Evolutionary conservation across 2,113 vertebrate genomes (phyloP), one percentile per base, ranked within the genome.

Genomic region (Neodontobutis hainanensis): DNA sequence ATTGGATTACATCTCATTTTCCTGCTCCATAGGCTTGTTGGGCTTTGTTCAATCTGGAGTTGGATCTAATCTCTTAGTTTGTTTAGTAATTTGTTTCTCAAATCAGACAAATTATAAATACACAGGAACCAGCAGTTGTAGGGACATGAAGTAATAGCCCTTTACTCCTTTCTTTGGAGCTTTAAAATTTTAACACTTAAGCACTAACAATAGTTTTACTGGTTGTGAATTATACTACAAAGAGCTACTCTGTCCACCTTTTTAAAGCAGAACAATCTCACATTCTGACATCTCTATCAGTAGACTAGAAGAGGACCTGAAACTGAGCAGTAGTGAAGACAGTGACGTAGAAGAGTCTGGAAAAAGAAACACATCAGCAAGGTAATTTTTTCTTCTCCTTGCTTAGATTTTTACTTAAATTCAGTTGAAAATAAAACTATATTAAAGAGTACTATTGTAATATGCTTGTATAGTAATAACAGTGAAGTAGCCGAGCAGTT

Each of bases 291-390:
- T 27, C 32, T 76, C 32, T 87, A 75, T 67, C 66, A 98, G 97
- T 71, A 94, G 92, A 92, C 91, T 99, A 87, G 96, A 96, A 87
- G 95, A 99, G 85, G 97, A 99, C 91, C 92, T 99, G 86, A 98
- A 95, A 78, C 91, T 99, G 6, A 99, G 96, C 94, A 99, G 96
- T 90, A 98, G 96, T 57, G 97, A 99, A 90, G 97, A 99, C 86
- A 99, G 97, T 70, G 97, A 99, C 85, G 95, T 89, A 76, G 97
- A 99, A 79, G 96, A 96, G 77, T 94, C 94, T 12, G 93, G 95
- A 83, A 99, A 99, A 91, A 93, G 95, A 85, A 96, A 93, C 89
- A 93, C 94, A 70, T 95, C 95, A 80, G 94, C 94, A 89, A 98
- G 97, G 97, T 92, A 87, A 70, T 47, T 4, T 46, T 40, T 40